phyloP scores from a whole-genome alignment of 1,140 invertebrate genomes.

The Polyergus mexicanus region DNA sequence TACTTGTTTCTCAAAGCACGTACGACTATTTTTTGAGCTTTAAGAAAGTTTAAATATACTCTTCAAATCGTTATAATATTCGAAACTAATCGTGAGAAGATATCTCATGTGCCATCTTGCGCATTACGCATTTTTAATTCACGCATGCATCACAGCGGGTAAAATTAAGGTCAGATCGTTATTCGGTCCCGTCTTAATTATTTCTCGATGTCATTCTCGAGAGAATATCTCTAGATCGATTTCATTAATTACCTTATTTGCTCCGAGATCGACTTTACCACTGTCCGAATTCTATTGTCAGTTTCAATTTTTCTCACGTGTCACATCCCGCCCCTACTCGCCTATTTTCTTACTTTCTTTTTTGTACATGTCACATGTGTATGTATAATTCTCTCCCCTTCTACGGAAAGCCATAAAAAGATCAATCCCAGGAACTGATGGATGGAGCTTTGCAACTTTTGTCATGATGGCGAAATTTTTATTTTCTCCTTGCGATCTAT shows the following conservation, averaged over 20 bases:
- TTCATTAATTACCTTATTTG: conserved; percentile 16
- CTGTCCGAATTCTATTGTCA: conserved; percentile 58
- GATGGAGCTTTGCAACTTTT: conserved; percentile 38
- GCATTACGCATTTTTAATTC: conserved; percentile 39
- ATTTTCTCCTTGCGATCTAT: not conserved
- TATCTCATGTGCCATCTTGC: conserved; percentile 61
- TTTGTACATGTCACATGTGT: conserved; percentile 39
- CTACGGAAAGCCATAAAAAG: not conserved
- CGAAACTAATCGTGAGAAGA: conserved; percentile 16
- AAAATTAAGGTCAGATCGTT: conserved; percentile 41
- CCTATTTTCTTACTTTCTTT: conserved; percentile 39
- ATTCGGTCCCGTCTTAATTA: conserved; percentile 20
- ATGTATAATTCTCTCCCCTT: conserved; percentile 32
- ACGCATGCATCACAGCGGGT: conserved; percentile 66
- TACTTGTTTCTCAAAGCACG: conserved; percentile 2
- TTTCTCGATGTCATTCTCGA: conserved; percentile 43
- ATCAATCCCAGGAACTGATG: conserved; percentile 4
- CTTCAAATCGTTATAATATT: not conserved
- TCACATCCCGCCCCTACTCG: conserved; percentile 42
- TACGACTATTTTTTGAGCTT: not conserved
- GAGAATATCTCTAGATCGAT: conserved; percentile 28
- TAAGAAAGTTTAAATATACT: not conserved
- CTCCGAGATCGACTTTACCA: conserved; percentile 55
- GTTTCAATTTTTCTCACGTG: conserved; percentile 62
- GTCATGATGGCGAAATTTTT: conserved; percentile 5